Evolutionary conservation across 2,888 invertebrate genomes (phyloP), one percentile per base, ranked within the genome.

Genomic region (Argynnis bischoffii): DNA sequence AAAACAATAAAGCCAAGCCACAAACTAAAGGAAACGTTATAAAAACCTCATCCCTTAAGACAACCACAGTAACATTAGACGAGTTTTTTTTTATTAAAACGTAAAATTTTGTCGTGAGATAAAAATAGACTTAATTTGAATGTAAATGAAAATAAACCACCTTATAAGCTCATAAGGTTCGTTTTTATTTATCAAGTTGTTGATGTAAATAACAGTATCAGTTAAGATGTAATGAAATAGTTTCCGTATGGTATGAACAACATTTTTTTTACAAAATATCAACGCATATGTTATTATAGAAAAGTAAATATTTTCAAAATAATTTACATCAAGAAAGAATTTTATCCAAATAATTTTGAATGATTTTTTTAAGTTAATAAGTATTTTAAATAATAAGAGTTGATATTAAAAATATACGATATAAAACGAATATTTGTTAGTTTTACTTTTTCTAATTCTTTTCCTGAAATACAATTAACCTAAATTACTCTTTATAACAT

Each of bases 161-260:
- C 76, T 1, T 0, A 0, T 0, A 1, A 14, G 0, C 3, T 0
- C 0, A 18, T 76, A 79, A 65, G 68, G 75, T 70, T 76, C 3
- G 72, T 63, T 77, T 76, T 81, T 2, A 13, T 51, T 41, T 70
- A 67, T 35, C 16, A 2, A 13, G 2, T 14, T 35, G 1, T 31
- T 54, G 64, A 71, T 41, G 68, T 82, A 83, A 85, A 84, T 80
- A 82, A 86, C 31, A 80, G 78, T 81, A 83, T 84, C 81, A 80
- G 78, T 80, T 81, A 66, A 74, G 80, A 72, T 81, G 89, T 79
- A 87, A 90, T 78, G 64, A 71, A 81, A 90, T 86, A 85, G 82
- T 80, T 80, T 71, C 74, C 71, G 77, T 81, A 81, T 70, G 77
- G 79, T 79, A 79, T 75, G 56, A 72, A 73, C 72, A 57, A 75